phyloP scores from a whole-genome alignment of 2,888 invertebrate species.

The Clusia tigrina region DNA sequence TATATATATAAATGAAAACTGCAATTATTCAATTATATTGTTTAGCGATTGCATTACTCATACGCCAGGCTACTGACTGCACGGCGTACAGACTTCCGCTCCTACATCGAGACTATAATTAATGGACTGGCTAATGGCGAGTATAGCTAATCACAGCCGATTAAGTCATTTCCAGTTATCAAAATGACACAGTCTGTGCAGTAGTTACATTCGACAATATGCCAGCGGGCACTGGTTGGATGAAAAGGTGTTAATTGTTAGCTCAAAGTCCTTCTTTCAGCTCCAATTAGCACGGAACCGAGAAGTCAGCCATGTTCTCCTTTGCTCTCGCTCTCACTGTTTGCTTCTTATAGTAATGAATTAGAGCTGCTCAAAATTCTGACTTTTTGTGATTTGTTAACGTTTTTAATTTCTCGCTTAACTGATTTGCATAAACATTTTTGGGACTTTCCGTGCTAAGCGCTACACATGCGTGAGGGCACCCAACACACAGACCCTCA shows the following conservation, averaged over 20 bases:
- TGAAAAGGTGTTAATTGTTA: no score
- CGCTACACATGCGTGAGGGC: no score
- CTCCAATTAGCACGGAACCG: no score
- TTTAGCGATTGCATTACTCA: constrained; percentile 13
- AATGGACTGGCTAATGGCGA: background rate
- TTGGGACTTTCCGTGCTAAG: no score
- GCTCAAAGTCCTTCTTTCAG: no score
- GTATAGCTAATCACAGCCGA: no score
- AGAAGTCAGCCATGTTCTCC: no score
- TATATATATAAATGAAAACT: constrained; percentile 36
- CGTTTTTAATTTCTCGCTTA: background rate
- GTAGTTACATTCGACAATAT: no score
- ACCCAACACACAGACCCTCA: no score
- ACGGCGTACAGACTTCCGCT: background rate
- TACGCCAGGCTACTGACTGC: background rate
- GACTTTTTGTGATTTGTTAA: constrained; percentile 3
- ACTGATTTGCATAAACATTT: background rate
- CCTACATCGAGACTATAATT: background rate
- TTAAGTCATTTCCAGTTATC: no score
- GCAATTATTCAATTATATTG: constrained; percentile 43
- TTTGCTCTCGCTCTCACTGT: background rate
- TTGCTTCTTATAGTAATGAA: constrained; percentile 5
- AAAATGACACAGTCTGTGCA: no score
- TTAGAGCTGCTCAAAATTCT: constrained; percentile 15
- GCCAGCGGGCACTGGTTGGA: no score